Evolutionary conservation across 1,140 invertebrate species (phyloP), one percentile per base, ranked within the genome.

Genomic region (Micrasema minimum): DNA sequence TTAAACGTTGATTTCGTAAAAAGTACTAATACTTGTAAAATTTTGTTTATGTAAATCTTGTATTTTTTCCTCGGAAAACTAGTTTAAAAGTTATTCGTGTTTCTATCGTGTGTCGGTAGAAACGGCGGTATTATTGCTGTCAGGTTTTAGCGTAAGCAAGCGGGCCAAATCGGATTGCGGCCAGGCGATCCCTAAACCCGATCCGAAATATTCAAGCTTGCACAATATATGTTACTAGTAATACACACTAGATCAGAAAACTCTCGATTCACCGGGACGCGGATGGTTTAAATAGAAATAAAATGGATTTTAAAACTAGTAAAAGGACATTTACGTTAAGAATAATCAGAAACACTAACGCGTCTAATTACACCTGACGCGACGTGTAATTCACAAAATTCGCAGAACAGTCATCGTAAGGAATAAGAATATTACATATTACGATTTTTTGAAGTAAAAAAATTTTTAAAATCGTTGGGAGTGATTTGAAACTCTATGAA

Each of bases 141-240:
- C 46, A 9, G 14, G 46, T 46, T 50, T 16, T 14, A 22, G 11
- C 46, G 48, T 22, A 4, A 38, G 55, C 50, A 35, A n/a, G 48
- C 18, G 51, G 12, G 14, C 55, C 55, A 59, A 59, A 59, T 59
- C 14, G 12, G 55, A 59, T 59, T 59, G 55, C 37, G 55, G 55
- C 14, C 37, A 16, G 10, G 31, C 53, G 20, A 57, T 14, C 31
- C 55, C 16, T 38, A 37, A 59, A 59, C 1, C 55, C 31, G 7
- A 12, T 20, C 14, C 31, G 16, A 59, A 59, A 59, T 22, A 59
- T 41, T 16, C 14, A 20, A 41, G 31, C 55, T n/a, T 10, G 14
- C 9, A 14, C 5, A 20, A 48, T 14, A 20, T 9, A 2, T 7
- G 23, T 10, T 6, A 11, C 9, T 20, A 9, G 50, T 10, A 16